Evolutionary conservation across 2,888 invertebrate genomes (phyloP).

Genomic region (Unio delphinus): DNA sequence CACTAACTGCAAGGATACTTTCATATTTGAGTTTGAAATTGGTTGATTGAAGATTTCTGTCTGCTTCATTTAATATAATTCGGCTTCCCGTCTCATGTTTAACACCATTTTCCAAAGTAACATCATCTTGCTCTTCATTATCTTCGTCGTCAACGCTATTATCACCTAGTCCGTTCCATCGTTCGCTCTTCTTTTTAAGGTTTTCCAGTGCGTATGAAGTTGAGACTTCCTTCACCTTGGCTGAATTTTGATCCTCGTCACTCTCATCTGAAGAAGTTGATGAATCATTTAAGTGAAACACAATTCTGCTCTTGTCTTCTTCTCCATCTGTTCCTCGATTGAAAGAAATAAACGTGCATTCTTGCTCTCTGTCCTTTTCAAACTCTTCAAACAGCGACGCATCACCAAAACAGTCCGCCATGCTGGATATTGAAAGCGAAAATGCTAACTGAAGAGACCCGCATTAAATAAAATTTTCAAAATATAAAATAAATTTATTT

Average conservation of each 20-base stretch:
- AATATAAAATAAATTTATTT: too few species aligned
- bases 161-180: constrained; percentile 1
- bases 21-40: constrained; percentile 50
- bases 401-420: constrained; percentile 60
- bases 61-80: constrained; percentile 19
- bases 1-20: constrained; percentile 48
- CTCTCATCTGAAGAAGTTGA: constrained; percentile 34
- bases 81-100: background rate
- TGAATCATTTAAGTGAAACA: constrained; percentile 42
- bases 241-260: constrained; percentile 30
- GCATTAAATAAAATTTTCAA: too few species aligned
- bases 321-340: constrained; percentile 39
- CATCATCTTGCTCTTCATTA: constrained; percentile 4
- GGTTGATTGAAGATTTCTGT: constrained; percentile 17
- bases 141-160: background rate
- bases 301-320: constrained; percentile 44
- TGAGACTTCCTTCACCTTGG: constrained; percentile 33
- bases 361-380: constrained; percentile 57
- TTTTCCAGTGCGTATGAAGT: constrained; percentile 9
- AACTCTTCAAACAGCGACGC: constrained; percentile 63
- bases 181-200: constrained; percentile 14
- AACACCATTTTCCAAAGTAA: constrained; percentile 7
- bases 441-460: too few species aligned
- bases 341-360: constrained; percentile 52
- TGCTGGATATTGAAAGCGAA: too few species aligned